Evolutionary conservation across 1,140 invertebrate genomes (phyloP).

Genomic region (Armadillidium nasatum): DNA sequence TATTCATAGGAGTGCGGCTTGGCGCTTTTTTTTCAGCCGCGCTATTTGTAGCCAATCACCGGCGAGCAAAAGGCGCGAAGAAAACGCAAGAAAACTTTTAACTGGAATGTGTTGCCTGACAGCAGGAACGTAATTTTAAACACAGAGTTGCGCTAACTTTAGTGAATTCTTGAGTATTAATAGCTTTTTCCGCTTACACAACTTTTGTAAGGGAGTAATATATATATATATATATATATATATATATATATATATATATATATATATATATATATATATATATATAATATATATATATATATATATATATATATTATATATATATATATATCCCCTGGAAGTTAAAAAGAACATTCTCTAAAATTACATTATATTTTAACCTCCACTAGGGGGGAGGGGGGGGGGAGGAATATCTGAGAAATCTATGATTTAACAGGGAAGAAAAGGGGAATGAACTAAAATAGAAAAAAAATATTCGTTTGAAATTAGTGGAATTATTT

Average conservation of each 20-base stretch:
- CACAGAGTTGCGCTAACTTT: background rate
- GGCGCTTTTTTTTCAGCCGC: background rate
- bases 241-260: background rate
- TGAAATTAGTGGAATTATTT: background rate
- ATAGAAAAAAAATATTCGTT: no score
- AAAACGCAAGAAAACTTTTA: slow-evolving; percentile 1
- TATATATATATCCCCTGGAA: background rate
- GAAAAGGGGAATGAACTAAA: no score
- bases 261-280: slow-evolving; percentile 6
- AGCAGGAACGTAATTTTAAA: slow-evolving; percentile 4
- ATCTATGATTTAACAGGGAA: no score
- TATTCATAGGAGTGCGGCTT: background rate
- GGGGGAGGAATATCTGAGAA: no score
- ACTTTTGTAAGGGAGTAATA: background rate
- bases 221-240: background rate
- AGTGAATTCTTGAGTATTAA: slow-evolving; percentile 4
- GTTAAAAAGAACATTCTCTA: background rate
- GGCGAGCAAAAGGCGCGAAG: background rate
- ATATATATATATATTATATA: no score
- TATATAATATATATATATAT: slow-evolving; percentile 6
- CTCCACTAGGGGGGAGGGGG: no score
- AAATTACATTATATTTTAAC: background rate
- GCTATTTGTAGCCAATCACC: slow-evolving; percentile 3
- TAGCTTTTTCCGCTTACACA: background rate
- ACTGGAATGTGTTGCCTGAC: background rate